Conservation (phyloP, 2,113 vertebrate species). For the Riparia riparia region DNA sequence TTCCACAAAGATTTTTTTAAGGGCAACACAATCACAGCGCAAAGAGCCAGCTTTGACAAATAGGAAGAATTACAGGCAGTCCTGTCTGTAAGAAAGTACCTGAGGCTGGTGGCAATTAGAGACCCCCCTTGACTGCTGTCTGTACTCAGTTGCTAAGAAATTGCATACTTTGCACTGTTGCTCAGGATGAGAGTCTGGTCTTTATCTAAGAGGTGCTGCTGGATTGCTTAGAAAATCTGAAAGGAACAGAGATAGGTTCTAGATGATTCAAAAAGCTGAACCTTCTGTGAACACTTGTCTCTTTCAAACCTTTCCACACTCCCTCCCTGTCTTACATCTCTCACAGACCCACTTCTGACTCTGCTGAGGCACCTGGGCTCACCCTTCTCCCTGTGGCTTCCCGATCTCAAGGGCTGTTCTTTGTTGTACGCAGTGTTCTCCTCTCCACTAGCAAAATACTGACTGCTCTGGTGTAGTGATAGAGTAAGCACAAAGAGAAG, state of each 20-base stretch:
- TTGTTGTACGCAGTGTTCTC: neutral
- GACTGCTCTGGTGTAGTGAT: neutral
- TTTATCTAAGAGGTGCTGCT: neutral
- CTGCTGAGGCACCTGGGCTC: neutral
- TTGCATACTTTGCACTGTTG: neutral
- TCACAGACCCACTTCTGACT: neutral
- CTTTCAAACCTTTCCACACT: neutral
- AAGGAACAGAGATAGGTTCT: neutral
- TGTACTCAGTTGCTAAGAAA: neutral
- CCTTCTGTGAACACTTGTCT: neutral
- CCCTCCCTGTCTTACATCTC: neutral
- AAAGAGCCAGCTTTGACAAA: conserved; percentile 12
- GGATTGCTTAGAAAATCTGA: neutral
- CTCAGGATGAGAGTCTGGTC: neutral
- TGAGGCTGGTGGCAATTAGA: conserved; percentile 53
- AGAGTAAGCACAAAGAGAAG: neutral
- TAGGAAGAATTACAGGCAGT: conserved; percentile 27
- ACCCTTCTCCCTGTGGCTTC: neutral
- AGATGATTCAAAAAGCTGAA: neutral
- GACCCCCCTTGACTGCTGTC: conserved; percentile 1
- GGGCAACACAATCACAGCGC: neutral
- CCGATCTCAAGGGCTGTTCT: neutral
- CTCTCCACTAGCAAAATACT: neutral
- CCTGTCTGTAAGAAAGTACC: conserved; percentile 10
- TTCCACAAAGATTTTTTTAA: conserved; percentile 25